Conservation (phyloP, 2,888 invertebrate genomes). For the Ypsolopha scabrella region DNA sequence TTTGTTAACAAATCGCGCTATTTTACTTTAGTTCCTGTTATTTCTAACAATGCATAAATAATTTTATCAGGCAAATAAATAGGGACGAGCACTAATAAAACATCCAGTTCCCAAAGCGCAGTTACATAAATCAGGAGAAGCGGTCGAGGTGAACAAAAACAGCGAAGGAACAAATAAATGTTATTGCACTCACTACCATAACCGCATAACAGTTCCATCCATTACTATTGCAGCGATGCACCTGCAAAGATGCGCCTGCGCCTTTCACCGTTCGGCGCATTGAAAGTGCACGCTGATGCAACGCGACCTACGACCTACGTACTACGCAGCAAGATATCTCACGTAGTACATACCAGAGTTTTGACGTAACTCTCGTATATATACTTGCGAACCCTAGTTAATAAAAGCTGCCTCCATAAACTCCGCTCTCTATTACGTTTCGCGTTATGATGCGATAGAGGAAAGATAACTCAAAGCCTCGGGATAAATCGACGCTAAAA, state of each 20-base stretch:
- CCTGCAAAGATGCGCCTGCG: conserved; percentile 36
- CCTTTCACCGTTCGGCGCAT: conserved; percentile 52
- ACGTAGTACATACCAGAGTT: background rate
- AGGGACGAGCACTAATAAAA: no score
- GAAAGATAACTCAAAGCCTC: conserved; percentile 36
- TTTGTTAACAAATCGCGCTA: no score
- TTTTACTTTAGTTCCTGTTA: no score
- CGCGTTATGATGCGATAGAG: conserved; percentile 29
- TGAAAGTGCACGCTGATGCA: conserved; percentile 64
- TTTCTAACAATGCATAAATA: no score
- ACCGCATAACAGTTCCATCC: conserved; percentile 21
- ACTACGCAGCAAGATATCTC: background rate
- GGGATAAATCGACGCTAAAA: conserved; percentile 45
- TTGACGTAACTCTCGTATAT: no score
- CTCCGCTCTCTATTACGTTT: conserved; percentile 35
- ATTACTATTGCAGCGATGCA: conserved; percentile 16
- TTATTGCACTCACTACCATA: conserved; percentile 21
- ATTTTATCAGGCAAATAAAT: no score
- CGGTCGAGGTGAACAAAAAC: conserved; percentile 13
- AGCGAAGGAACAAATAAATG: conserved; percentile 16
- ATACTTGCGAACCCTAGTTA: background rate
- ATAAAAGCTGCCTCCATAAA: conserved; percentile 23
- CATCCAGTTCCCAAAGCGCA: background rate
- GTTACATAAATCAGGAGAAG: background rate
- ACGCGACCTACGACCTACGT: conserved; percentile 44